Base-by-base conservation (phyloP, 2,888 invertebrate species). In the Quadroppia sp. region DNA sequence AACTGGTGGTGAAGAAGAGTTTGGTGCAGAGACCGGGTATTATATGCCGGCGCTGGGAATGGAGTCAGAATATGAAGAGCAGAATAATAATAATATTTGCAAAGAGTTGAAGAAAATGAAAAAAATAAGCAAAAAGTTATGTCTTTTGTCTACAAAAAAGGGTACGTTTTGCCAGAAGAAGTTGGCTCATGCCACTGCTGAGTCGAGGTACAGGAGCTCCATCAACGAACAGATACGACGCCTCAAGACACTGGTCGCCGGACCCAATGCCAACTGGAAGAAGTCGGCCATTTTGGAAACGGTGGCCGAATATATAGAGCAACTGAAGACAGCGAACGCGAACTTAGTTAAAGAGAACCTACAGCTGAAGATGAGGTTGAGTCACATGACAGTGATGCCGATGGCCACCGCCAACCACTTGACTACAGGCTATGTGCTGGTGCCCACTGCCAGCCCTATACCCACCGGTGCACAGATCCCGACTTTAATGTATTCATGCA, bases 261-360 rank as follows among this genome's bases (percentile, higher is more conserved):
- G 64, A 64, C 64, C 64, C 13, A 64, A 64, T 36, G 64, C 64
- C n/a, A 64, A 64, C 40, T 64, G 64, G 64, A 64, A 64, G 13
- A 64, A 64, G 64, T 64, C 64, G 20, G 64, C 64, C 30, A 64
- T 64, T 64, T 36, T 64, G 40, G 64, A 64, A 64, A 64, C 64
- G 40, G 64, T 64, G 30, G 64, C 64, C 40, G 30, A 64, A 64
- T 64, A 64, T 64, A 64, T 64, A 36, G n/a, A 40, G n/a, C 17
- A 36, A 13, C 25, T 64, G 17, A 64, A 64, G 40, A n/a, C 25
- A 2, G 32, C 40, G 17, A 64, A 64, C 17, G 17, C 32, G 2
- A 64, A 40, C 2, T n/a, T 64, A n/a, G 32, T 64, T 1, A 20
- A 64, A 9, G 64, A 64, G 30, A 64, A 64, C 20, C 20, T 32